Conservation (phyloP, 2,113 vertebrate genomes). For the Chaenocephalus aceratus region DNA sequence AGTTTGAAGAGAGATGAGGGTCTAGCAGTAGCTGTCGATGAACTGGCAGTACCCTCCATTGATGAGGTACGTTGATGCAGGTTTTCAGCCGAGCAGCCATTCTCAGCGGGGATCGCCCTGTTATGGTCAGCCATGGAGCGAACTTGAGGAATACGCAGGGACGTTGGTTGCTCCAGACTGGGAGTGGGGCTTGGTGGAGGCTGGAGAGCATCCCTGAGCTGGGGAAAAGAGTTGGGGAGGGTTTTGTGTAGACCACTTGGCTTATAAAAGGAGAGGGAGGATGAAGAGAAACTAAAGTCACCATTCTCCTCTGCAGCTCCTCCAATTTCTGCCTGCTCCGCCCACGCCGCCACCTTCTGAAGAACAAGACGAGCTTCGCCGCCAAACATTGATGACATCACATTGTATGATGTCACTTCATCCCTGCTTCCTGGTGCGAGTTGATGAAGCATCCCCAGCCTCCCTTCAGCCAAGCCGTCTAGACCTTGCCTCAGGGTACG, state of each 20-base stretch:
- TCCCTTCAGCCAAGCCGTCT: constrained; percentile 91
- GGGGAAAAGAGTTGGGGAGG: constrained; percentile 87
- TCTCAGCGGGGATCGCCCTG: constrained; percentile 57
- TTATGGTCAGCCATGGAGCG: constrained; percentile 66
- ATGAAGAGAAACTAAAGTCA: constrained; percentile 60
- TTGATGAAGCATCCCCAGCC: constrained; percentile 88
- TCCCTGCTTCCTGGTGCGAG: constrained; percentile 88
- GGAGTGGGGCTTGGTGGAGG: constrained; percentile 70
- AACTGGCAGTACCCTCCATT: constrained; percentile 56
- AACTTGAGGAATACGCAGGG: constrained; percentile 81
- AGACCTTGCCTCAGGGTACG: constrained; percentile 95
- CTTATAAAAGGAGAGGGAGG: constrained; percentile 63
- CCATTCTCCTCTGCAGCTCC: constrained; percentile 84
- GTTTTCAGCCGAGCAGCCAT: constrained; percentile 52
- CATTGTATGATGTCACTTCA: constrained; percentile 87
- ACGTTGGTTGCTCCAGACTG: constrained; percentile 59
- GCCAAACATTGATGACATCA: constrained; percentile 75
- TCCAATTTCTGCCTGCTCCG: constrained; percentile 76
- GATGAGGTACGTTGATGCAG: constrained; percentile 67
- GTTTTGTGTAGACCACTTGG: constrained; percentile 58
- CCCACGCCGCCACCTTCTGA: constrained; percentile 97
- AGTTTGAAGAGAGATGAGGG: constrained; percentile 73
- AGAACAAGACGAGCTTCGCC: constrained; percentile 93
- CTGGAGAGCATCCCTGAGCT: constrained; percentile 87
- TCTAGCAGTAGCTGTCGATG: constrained; percentile 53